Evolutionary conservation across 2,888 invertebrate species (phyloP), one percentile per base, ranked within the genome.

Genomic region (Erebia ligea): DNA sequence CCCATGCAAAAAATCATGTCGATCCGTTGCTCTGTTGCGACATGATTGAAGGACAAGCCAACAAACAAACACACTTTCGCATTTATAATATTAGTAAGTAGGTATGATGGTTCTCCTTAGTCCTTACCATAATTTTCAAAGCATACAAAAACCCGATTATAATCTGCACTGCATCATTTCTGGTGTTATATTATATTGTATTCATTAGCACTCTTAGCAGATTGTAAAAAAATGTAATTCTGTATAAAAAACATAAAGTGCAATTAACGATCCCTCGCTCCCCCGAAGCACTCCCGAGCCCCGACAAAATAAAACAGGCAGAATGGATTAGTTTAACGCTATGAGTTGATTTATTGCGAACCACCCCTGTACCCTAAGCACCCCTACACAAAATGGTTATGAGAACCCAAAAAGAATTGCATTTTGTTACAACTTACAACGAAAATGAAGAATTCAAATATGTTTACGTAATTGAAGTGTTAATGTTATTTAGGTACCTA

Each of bases 251-350:
- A 64, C 52, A 72, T 58, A 54, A 70, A 64, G 57, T n/a, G 69
- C 68, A 76, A 76, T 76, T 76, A 76, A 73, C 17, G 52, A 69
- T 67, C 75, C 70, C 77, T 76, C 81, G 79, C 50, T 57, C 67
- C 50, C 83, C 83, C 81, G 80, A 83, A 84, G 84, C 77, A 79
- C 78, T 74, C 73, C 64, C 71, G 78, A 81, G 78, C 73, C 73
- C 63, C 71, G 78, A 81, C 67, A 68, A 40, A 85, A 83, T 81
- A 77, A 80, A 83, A 83, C 79, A 79, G 79, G 80, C 78, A 76
- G 78, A 78, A 83, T 83, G 84, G 84, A 86, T 89, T 86, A 85
- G 81, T 84, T 84, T 78, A 79, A 78, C 82, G 82, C 81, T 76
- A 73, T 64, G 68, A 74, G 76, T 75, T 78, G 79, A 79, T 79